Conservation (phyloP, 2,888 invertebrate genomes). For the Andrena dorsata region DNA sequence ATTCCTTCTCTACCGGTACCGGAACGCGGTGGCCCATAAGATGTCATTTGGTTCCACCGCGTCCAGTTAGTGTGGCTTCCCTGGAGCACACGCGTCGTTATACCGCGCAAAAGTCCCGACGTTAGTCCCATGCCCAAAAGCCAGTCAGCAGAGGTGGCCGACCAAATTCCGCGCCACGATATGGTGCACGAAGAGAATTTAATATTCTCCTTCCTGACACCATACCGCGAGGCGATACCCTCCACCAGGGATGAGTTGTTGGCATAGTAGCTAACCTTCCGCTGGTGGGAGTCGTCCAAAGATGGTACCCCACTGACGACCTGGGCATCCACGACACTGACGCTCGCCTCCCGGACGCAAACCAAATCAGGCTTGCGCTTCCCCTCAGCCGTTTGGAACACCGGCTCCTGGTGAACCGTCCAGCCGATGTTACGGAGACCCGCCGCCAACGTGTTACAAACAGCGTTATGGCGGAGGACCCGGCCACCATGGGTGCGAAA, state of each 20-base stretch:
- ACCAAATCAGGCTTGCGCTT: neutral
- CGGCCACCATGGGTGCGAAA: constrained; percentile 7
- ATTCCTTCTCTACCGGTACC: neutral
- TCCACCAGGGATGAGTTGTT: neutral
- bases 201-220: neutral
- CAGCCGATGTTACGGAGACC: neutral
- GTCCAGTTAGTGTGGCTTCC: neutral
- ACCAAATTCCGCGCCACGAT: constrained; percentile 1
- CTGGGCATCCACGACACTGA: neutral
- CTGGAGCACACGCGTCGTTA: neutral
- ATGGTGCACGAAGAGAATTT: neutral
- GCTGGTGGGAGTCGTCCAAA: neutral
- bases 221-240: neutral
- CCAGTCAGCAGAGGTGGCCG: neutral
- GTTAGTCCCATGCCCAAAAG: neutral
- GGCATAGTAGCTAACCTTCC: neutral
- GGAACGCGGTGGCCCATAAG: neutral
- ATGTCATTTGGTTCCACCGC: neutral
- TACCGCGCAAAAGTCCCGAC: neutral
- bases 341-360: neutral
- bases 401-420: neutral
- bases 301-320: neutral
- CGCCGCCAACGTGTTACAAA: neutral
- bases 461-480: neutral
- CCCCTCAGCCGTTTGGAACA: neutral